Base-by-base conservation (phyloP, 2,888 invertebrate genomes). In the Leptinotarsa tumamoca region DNA sequence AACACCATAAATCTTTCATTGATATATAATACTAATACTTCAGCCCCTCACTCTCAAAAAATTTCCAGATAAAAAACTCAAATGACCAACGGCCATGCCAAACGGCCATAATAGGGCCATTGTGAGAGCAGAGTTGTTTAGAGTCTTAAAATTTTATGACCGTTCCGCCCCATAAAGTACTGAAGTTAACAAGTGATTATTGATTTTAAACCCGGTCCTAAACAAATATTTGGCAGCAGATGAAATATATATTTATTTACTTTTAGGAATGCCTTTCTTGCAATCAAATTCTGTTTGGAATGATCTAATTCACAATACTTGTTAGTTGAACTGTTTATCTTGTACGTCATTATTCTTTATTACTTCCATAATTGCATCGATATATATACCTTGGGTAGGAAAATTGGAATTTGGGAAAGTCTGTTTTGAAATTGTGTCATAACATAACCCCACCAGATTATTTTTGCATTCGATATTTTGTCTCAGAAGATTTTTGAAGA, bases 81-180 rank as follows among this genome's bases (percentile, higher is more conserved):
- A 63, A 63, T 63, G n/a, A 33, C 27, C 63, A 21, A 21, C 21
- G 21, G 21, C n/a, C 33, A 63, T 43, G 63, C n/a, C 63, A 43
- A 58, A n/a, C 63, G 17, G 63, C 33, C 27, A 63, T 63, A 63
- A 63, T 43, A 63, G 43, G 17, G 43, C 43, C 63, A 33, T 63
- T 63, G 63, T 63, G 17, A 63, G n/a, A 43, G 63, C 18, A 7
- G 58, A 58, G 63, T n/a, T 63, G 63, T 63, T 63, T 63, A 63
- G 27, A 33, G 63, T 63, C 63, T 63, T 63, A n/a, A 63, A 63
- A 63, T 63, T 63, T 63, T 63, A 63, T 63, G 63, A n/a, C 63
- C 63, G 33, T 33, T 63, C 17, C 33, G 7, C 33, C 63, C 43
- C 27, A 15, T 63, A 63, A 63, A 63, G 33, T n/a, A 3, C 43